Conservation (phyloP, 2,888 invertebrate species). For the Subacronicta megacephala region DNA sequence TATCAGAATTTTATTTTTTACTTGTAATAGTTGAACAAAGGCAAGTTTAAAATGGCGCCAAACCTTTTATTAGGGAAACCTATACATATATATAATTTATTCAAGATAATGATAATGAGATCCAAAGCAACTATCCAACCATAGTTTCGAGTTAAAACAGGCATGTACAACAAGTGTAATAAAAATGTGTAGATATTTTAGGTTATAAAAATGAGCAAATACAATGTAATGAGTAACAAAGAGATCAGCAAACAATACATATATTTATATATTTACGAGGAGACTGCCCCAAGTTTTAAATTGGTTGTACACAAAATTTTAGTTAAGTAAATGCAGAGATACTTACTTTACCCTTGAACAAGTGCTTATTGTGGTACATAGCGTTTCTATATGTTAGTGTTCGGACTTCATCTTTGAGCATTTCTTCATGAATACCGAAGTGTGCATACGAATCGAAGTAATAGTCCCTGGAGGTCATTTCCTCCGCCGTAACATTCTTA, state of each 20-base stretch:
- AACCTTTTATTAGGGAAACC: too few relatives aligned
- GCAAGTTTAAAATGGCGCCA: too few relatives aligned
- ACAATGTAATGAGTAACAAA: conserved; percentile 41
- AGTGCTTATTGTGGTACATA: conserved; percentile 99
- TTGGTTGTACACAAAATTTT: not conserved
- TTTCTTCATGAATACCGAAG: conserved; percentile 99
- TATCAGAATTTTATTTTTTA: not conserved
- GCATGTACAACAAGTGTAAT: conserved; percentile 20
- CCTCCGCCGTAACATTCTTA: conserved; percentile 93
- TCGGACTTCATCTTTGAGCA: conserved; percentile 99
- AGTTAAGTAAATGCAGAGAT: not conserved
- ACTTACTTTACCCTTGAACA: conserved; percentile 95
- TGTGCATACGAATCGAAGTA: conserved; percentile 99
- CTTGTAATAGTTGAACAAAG: not conserved
- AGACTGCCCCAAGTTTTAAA: not conserved
- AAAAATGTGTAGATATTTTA: conserved; percentile 36
- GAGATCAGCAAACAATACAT: conserved; percentile 6
- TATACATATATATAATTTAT: too few relatives aligned
- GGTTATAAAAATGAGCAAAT: conserved; percentile 34
- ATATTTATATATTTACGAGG: not conserved
- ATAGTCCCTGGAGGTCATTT: conserved; percentile 99
- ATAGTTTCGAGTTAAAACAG: too few relatives aligned
- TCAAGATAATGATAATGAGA: too few relatives aligned
- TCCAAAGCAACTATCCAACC: too few relatives aligned
- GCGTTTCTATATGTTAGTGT: conserved; percentile 99